Evolutionary conservation across 2,797 vertebrate genomes (phyloP), one percentile per base, ranked within the genome.

Genomic region (Hippopotamyrus pictus): DNA sequence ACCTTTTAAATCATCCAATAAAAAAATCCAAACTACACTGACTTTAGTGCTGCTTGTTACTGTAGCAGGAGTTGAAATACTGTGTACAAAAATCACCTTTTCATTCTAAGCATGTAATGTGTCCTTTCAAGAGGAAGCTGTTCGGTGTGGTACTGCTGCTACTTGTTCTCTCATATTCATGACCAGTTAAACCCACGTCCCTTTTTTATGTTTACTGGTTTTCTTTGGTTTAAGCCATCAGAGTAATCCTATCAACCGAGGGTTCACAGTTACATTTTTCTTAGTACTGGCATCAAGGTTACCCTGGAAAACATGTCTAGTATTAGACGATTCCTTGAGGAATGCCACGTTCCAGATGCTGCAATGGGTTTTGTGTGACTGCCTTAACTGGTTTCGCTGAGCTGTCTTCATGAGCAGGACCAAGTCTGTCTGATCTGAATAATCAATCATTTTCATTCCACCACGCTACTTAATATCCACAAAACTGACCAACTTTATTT

Each of bases 1-100:
- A 98, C 97, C 96, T 98, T 99, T 98, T 97, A 98, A 96, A 98
- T 97, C 97, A 98, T 98, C 97, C 98, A 99, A 99, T 99, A 99
- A 99, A 99, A 96, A 97, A 92, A 84, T 92, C 87, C 92, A 92
- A 93, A 91, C 3, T 50, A 86, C 7, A 53, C 51, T 86, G 22
- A 83, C 9, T 44, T 44, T 22, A 51, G 9, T 84, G 46, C 44
- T 50, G 79, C n/a, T 51, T 44, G 85, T 87, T 57, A 33, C 50
- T 33, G 17, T 87, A 29, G 48, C 29, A 48, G 22, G 22, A 84
- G 29, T 14, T 73, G 65, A 84, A 25, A 29, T 25, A 84, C 41
- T 50, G 3, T 9, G 25, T 11, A 25, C 46, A 84, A 51, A 82
- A 82, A 44, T 12, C 9, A 11, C 46, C n/a, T 22, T 84, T 84